Conservation (phyloP, 2,797 vertebrate genomes). For the Xiphophorus birchmanni region DNA sequence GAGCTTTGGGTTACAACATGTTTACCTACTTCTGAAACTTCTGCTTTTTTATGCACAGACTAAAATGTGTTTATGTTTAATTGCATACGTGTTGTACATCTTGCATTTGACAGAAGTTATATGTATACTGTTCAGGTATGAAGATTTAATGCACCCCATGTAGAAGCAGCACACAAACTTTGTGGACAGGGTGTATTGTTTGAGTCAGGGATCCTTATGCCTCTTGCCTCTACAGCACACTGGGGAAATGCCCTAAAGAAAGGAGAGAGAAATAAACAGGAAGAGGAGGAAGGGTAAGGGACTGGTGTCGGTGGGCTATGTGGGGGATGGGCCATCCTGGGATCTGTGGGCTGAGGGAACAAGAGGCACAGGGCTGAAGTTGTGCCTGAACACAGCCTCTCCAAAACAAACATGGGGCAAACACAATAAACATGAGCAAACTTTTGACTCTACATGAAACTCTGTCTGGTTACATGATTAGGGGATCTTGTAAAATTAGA, state of each 20-base stretch:
- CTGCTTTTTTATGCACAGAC: slow-evolving; percentile 70
- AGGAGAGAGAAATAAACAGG: slow-evolving; percentile 77
- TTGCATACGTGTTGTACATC: slow-evolving; percentile 15
- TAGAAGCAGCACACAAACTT: slow-evolving; percentile 14
- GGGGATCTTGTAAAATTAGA: background rate
- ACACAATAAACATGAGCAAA: slow-evolving; percentile 48
- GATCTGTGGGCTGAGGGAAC: slow-evolving; percentile 54
- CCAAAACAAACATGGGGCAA: slow-evolving; percentile 67
- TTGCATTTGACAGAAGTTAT: slow-evolving; percentile 8
- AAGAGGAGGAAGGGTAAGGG: slow-evolving; percentile 70
- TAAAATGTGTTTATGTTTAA: slow-evolving; percentile 23
- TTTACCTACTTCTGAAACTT: slow-evolving; percentile 78
- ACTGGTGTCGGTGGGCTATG: slow-evolving; percentile 22
- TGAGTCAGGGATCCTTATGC: slow-evolving; percentile 51
- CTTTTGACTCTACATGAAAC: slow-evolving; percentile 38
- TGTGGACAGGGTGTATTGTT: slow-evolving; percentile 44
- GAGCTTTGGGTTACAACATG: slow-evolving; percentile 78
- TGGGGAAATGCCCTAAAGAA: slow-evolving; percentile 58
- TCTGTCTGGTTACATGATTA: slow-evolving; percentile 14
- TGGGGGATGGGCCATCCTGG: slow-evolving; percentile 69
- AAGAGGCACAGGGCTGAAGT: slow-evolving; percentile 37
- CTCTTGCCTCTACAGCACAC: slow-evolving; percentile 46
- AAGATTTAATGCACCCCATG: slow-evolving; percentile 8
- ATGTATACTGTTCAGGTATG: slow-evolving; percentile 11
- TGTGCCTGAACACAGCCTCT: slow-evolving; percentile 55